A percentile compares a stretch with the other conserved stretches of the same genome.
These are phyloP conservation scores for Electrona antarctica DNA, from an alignment of 2,113 vertebrate genomes.

Conservation along the genomic window DNA sequence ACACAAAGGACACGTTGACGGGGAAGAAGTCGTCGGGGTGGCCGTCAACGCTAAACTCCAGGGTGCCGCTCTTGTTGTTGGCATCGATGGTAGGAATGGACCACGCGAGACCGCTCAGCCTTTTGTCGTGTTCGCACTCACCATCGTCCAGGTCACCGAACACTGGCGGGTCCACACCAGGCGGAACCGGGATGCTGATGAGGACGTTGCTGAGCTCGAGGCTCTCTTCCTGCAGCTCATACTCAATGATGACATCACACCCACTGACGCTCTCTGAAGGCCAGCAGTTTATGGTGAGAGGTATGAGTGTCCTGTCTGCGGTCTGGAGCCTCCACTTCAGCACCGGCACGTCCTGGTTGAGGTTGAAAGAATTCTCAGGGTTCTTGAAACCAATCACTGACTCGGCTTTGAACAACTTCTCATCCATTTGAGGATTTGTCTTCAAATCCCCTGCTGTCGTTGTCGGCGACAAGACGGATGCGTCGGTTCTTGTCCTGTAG, in stretches of 20 bases:
- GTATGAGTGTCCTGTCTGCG: slow-evolving; percentile 94
- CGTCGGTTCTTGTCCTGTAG: slow-evolving; percentile 90
- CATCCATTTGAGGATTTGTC: slow-evolving; percentile 98
- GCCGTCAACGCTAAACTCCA: slow-evolving; percentile 95
- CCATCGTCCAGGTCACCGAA: slow-evolving; percentile 93
- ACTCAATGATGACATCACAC: slow-evolving; percentile 98
- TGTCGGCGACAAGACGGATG: slow-evolving; percentile 89
- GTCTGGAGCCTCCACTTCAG: slow-evolving; percentile 97
- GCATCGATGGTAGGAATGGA: slow-evolving; percentile 94
- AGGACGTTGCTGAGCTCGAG: slow-evolving; percentile 93
- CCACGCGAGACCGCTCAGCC: slow-evolving; percentile 93
- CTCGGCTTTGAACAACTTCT: slow-evolving; percentile 94
- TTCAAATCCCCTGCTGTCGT: slow-evolving; percentile 93
- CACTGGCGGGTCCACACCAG: slow-evolving; percentile 89
- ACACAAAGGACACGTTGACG: slow-evolving; percentile 91
- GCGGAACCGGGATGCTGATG: slow-evolving; percentile 95
- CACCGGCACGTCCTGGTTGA: slow-evolving; percentile 92
- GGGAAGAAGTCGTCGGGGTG: slow-evolving; percentile 97
- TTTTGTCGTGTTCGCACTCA: slow-evolving; percentile 94
- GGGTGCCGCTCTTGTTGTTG: slow-evolving; percentile 95
- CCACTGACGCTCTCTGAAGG: slow-evolving; percentile 92
- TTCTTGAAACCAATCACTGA: slow-evolving; percentile 95
- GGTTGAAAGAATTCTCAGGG: slow-evolving; percentile 95
- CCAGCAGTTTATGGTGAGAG: slow-evolving; percentile 99
- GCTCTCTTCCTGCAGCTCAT: slow-evolving; percentile 92